Conservation (phyloP, 1,140 invertebrate genomes). For the Spodoptera frugiperda region DNA sequence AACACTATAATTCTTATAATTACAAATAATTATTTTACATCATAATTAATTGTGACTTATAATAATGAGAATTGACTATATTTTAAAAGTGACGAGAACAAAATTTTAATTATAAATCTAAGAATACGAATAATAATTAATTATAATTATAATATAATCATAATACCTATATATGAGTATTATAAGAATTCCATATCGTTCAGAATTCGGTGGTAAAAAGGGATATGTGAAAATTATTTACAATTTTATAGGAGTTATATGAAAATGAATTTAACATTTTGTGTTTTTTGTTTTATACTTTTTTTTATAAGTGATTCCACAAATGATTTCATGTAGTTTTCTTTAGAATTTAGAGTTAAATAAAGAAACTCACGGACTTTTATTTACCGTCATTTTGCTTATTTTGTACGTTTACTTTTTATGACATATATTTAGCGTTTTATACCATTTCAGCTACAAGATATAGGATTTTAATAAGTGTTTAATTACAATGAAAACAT, state of each 20-base stretch:
- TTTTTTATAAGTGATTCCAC: background rate
- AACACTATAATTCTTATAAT: constrained; percentile 42
- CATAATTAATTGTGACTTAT: constrained; percentile 49
- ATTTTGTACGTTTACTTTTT: background rate
- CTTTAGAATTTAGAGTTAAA: too few relatives aligned
- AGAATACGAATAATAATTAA: too few relatives aligned
- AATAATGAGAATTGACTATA: constrained; percentile 63
- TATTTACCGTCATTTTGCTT: background rate
- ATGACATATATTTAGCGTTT: too few relatives aligned
- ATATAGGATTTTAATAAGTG: too few relatives aligned
- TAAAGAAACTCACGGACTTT: background rate
- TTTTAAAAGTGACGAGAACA: constrained; percentile 61
- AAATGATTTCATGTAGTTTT: too few relatives aligned
- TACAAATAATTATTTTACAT: constrained; percentile 50
- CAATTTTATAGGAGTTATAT: constrained; percentile 15
- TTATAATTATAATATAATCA: constrained; percentile 3
- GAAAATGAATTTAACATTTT: constrained; percentile 4
- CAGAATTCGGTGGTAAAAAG: constrained; percentile 62
- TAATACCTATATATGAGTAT: constrained; percentile 44
- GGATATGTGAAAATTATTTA: constrained; percentile 58
- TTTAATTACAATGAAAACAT: background rate
- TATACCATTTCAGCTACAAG: too few relatives aligned
- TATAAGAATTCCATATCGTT: constrained; percentile 44
- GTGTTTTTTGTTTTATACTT: background rate
- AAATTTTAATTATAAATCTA: constrained; percentile 42